Evolutionary conservation across 53 echinoderm and acorn worm genomes (phyloP).

Genomic region (Echinometra lucunter): DNA sequence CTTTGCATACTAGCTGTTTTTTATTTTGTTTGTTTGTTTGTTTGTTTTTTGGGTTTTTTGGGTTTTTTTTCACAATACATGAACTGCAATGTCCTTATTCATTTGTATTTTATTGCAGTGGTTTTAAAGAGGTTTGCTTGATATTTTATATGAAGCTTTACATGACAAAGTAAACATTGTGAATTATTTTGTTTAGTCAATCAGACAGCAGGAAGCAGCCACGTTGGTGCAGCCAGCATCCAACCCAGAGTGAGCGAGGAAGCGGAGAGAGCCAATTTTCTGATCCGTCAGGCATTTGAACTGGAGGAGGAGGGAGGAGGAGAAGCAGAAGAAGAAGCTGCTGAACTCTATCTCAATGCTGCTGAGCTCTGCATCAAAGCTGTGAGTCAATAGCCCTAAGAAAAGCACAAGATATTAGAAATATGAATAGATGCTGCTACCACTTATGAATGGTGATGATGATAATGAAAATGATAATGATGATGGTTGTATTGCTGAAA

Average conservation of each 20-base stretch:
- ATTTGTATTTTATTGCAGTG: background rate
- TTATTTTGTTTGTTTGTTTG: too few species aligned
- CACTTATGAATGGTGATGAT: background rate
- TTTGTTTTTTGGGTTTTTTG: too few species aligned
- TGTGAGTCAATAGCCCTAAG: background rate
- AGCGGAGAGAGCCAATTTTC: slow-evolving; percentile 84
- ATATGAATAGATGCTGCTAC: background rate
- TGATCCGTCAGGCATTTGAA: slow-evolving; percentile 89
- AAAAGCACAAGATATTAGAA: background rate
- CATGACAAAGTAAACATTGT: background rate
- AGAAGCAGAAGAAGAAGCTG: slow-evolving; percentile 81
- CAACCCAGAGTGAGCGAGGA: slow-evolving; percentile 80
- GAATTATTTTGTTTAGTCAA: slow-evolving; percentile 40
- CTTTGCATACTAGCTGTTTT: too few species aligned
- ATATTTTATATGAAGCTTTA: background rate
- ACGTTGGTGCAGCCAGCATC: background rate
- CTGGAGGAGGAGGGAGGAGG: slow-evolving; percentile 82
- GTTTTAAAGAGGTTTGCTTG: background rate
- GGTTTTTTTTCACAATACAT: too few species aligned
- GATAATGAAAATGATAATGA: slow-evolving; percentile 36
- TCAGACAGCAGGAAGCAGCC: slow-evolving; percentile 43
- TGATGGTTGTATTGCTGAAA: background rate
- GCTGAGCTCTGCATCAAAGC: slow-evolving; percentile 94
- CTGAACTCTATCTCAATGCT: slow-evolving; percentile 87
- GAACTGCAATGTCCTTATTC: too few species aligned